Base-by-base conservation (phyloP, 2,888 invertebrate species). In the Ctenicera cuprea region DNA sequence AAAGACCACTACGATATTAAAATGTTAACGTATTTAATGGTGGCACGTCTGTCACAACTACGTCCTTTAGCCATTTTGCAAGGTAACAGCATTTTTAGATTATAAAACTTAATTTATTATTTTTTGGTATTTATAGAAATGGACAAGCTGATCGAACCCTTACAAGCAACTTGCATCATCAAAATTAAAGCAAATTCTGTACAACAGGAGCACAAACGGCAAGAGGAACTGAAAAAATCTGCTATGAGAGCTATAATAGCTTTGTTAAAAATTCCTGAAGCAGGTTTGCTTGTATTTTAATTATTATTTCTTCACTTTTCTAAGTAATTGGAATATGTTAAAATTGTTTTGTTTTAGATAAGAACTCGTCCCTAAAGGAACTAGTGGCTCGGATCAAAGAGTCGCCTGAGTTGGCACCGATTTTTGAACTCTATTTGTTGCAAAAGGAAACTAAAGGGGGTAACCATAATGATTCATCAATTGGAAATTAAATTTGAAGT, bases 131-230 rank as follows among this genome's bases (percentile, higher is more conserved):
- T 33, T 9, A 16, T 33, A 96, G 97, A 97, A 88, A 88, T 99
- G 83, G 99, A 99, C 86, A 92, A 96, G 82, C 90, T 99, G 83
- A 95, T 98, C 63, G 98, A 98, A 85, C 98, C 98, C 1, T 87
- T 99, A 67, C 92, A 96, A 79, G 94, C 93, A 50, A 98, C 98
- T 9, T 97, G 98, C 86, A 97, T 96, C 4, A 94, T 95, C 89
- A 99, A 99, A 89, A 97, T 98, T 57, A 99, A 98, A 88, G 97
- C 97, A 0, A 99, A 99, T 88, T 97, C 99, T 0, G 99, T 99
- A 33, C 99, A 99, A 87, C 99, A 99, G 86, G 99, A 99, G 88
- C 97, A 97, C 86, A 99, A 99, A 87, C 99, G 99, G 86, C 97
- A 98, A 86, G 99, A 99, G 85, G 99, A 99, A 88, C 89, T 99